Base-by-base conservation (phyloP, 1,140 invertebrate genomes). In the Papilio dardanus region DNA sequence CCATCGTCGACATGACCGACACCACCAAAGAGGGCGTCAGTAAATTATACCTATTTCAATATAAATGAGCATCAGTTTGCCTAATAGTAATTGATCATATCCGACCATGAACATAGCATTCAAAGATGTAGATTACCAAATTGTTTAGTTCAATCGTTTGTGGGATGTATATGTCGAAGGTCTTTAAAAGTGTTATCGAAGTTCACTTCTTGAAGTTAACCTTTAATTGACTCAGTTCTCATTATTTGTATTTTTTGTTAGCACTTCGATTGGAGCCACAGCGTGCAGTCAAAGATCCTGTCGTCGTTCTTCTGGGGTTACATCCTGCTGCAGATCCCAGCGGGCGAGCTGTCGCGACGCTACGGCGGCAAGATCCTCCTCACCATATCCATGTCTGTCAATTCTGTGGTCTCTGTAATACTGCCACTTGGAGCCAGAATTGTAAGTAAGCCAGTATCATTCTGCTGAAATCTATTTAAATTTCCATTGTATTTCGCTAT, bases 251-350 rank as follows among this genome's bases (percentile, higher is more conserved):
- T 5, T 46, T 16, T 58, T 65, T n/a, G 10, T 33, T 14, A 54
- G 71, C 50, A 31, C 24, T 96, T 95, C 84, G 86, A 94, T 19
- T 96, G 95, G 96, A 88, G 86, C 62, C 91, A 94, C 76, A 88
- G 88, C 21, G 91, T 93, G 2, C 94, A 96, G 85, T 94, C 93
- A 0, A 83, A 94, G 66, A 94, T 96, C 31, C 83, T 96, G 5
- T 94, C 94, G 0, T 93, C 94, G 0, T 95, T 95, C 85, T 95
- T 95, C 90, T 94, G 94, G 92, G 95, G 92, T n/a, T 93, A 93
- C 77, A 81, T 92, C 14, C 71, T 89, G 7, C 93, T 95, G 3
- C 96, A 96, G 81, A 91, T 96, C 6, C 95, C 95, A 8, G 94
- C 93, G 7, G 95, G 95, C 10, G 84, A 94, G 10, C 79, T 96